These are phyloP conservation scores for Sipha maydis DNA, from an alignment of 2,888 invertebrate genomes.

Conservation along the genomic window DNA sequence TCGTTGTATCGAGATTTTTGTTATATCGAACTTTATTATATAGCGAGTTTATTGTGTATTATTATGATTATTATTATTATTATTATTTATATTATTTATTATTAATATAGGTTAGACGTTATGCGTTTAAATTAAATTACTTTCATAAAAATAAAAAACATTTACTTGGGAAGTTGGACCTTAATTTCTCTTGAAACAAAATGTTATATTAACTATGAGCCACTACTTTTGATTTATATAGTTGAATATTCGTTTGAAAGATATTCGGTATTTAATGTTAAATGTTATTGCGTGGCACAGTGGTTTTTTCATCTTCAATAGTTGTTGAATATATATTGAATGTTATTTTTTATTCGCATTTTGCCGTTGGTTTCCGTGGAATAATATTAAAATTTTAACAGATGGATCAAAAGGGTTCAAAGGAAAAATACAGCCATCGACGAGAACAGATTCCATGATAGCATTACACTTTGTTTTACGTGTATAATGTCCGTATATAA, in stretches of 20 bases:
- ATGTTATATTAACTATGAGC: neutral
- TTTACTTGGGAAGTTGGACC: too few species aligned
- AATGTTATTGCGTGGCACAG: neutral
- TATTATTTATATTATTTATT: too few species aligned
- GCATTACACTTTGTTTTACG: conserved; percentile 21
- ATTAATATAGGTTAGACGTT: too few species aligned
- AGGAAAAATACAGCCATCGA: conserved; percentile 15
- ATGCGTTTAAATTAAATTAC: too few species aligned
- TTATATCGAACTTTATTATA: too few species aligned
- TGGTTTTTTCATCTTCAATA: neutral
- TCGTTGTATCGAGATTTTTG: too few species aligned
- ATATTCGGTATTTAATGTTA: conserved; percentile 5
- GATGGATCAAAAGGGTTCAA: conserved; percentile 42
- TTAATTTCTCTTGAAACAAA: neutral
- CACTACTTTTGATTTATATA: neutral
- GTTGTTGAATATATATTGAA: conserved; percentile 28
- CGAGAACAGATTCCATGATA: conserved; percentile 30
- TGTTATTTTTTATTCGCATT: conserved; percentile 2
- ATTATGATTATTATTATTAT: too few species aligned
- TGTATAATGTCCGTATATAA: neutral
- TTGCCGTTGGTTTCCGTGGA: conserved; percentile 17
- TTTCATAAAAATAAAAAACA: too few species aligned
- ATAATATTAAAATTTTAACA: conserved; percentile 31
- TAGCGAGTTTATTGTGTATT: too few species aligned
- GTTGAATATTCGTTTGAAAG: neutral